Evolutionary conservation across 2,888 invertebrate species (phyloP), one percentile per base, ranked within the genome.

Genomic region (Agrotis clavis): DNA sequence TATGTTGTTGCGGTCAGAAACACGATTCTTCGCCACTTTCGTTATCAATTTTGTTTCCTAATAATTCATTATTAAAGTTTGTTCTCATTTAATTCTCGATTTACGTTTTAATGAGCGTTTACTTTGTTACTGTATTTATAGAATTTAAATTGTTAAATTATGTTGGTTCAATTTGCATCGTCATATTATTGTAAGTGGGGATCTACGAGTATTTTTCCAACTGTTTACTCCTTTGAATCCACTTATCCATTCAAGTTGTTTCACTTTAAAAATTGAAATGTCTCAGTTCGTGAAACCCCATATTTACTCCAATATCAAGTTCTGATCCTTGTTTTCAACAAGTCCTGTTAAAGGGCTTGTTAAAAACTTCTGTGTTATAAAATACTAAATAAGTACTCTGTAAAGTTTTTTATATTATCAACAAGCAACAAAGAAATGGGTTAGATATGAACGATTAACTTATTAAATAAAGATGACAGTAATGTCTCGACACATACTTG

Each of bases 1-100:
- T 35, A 53, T 53, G 4, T 45, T 61, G 63, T 77, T 56, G 41
- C 16, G 0, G 16, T 56, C 47, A 48, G 63, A 81, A 77, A 57
- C 30, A 53, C 18, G 63, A 65, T 61, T 64, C 35, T 47, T 21
- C 21, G 45, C 21, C 54, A 21, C 48, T 71, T 21, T 1, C 18
- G 54, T 66, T 59, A 60, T 64, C 56, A 81, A 81, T 70, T 56
- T 48, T 13, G 35, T 48, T 48, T 63, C 50, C 2, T 57, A 13
- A 61, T 53, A 54, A 57, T 76, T 54, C 13, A n/a, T 54, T 54
- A 57, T 35, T 79, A 14, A 77, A 51, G 48, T 65, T 71, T 51
- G 45, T 47, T 50, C 13, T 18, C 9, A 19, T 66, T 61, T 47
- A 48, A 41, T 7, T 62, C 11, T 50, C n/a, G 25, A 21, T 71